A percentile compares a stretch with the other conserved stretches of the same genome.
phyloP scores from a whole-genome alignment of 2,113 vertebrate species.

The Grus americana region DNA sequence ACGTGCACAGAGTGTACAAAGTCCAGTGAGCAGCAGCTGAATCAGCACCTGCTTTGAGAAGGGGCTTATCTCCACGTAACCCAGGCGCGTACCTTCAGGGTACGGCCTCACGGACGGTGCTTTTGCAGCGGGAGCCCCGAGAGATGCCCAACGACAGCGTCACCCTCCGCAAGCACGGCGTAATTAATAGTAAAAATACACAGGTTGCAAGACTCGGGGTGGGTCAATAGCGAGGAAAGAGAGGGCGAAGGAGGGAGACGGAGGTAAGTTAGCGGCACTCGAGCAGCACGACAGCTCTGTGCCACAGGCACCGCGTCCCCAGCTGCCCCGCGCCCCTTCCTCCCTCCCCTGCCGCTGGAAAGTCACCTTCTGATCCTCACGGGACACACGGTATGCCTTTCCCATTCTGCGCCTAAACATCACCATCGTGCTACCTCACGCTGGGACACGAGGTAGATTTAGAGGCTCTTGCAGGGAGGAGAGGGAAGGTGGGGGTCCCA shows the following conservation, averaged over 20 bases:
- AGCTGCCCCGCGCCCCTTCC: not conserved
- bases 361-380: not conserved
- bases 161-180: not conserved
- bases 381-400: accelerated
- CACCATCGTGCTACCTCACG: not conserved
- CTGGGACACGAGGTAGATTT: not conserved
- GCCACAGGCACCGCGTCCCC: not conserved
- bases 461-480: not conserved
- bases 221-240: not conserved
- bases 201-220: not conserved
- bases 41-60: not conserved
- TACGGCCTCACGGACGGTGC: not conserved
- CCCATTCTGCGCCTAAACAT: not conserved
- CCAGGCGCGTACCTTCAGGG: accelerated
- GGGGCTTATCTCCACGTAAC: not conserved
- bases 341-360: not conserved
- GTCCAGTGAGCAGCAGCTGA: not conserved
- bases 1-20: not conserved
- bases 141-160: accelerated
- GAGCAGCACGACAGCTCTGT: not conserved
- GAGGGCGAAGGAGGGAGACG: not conserved
- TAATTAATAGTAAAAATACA: not conserved
- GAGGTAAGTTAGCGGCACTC: not conserved
- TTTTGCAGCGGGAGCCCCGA: not conserved
- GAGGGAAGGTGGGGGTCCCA: not conserved